phyloP scores from a whole-genome alignment of 2,113 vertebrate species.

The Ploceus nigricollis region DNA sequence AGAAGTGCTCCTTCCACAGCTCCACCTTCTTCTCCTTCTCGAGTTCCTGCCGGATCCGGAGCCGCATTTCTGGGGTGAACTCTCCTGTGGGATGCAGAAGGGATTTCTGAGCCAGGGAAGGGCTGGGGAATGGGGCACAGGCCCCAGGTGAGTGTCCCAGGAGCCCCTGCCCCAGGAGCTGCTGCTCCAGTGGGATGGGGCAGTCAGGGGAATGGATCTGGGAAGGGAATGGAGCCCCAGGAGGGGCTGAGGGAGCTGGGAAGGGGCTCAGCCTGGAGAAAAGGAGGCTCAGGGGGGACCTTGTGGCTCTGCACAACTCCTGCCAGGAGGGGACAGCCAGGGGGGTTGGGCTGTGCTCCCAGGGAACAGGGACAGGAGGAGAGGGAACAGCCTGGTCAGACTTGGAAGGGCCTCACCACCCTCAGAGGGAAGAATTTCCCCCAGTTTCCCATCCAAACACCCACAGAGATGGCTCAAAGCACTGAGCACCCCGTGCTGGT shows the following conservation, averaged over 20 bases:
- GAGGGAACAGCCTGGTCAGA: neutral
- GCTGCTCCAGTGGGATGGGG: neutral
- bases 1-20: constrained; percentile 94
- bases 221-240: neutral
- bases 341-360: neutral
- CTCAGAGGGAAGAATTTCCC: neutral
- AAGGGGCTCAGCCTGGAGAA: neutral
- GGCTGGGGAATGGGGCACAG: neutral
- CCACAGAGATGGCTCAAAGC: neutral
- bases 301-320: neutral
- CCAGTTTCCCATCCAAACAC: neutral
- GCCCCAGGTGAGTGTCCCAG: neutral
- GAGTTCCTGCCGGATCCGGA: constrained; percentile 92
- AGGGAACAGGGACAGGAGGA: neutral
- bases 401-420: neutral
- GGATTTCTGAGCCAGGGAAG: neutral
- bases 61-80: constrained; percentile 95
- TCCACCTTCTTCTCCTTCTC: constrained; percentile 98
- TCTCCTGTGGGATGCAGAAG: constrained; percentile 77
- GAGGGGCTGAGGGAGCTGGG: neutral
- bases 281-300: neutral
- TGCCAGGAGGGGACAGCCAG: neutral
- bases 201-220: neutral
- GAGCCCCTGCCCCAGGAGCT: neutral
- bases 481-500: neutral